Evolutionary conservation across 1,140 invertebrate species (phyloP).

Genomic region (Zaprionus inermis): DNA sequence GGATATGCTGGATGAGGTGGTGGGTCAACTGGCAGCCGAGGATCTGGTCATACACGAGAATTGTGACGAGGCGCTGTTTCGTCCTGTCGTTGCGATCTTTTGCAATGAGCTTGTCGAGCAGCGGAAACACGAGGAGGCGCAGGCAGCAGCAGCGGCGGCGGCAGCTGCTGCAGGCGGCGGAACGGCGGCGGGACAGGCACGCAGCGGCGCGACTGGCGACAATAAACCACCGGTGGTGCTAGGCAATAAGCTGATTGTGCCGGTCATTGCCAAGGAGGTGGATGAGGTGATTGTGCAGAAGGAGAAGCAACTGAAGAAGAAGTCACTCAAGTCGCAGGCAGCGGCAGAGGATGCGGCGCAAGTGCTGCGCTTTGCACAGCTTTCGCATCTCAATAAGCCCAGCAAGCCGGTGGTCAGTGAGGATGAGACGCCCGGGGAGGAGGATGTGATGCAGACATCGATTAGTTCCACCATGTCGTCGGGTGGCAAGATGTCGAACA

Average conservation of each 20-base stretch:
- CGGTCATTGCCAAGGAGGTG: constrained; percentile 80
- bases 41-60: constrained; percentile 86
- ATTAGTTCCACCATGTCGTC: constrained; percentile 30
- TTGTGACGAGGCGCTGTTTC: constrained; percentile 87
- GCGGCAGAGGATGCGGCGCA: constrained; percentile 60
- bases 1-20: constrained; percentile 84
- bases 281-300: constrained; percentile 84
- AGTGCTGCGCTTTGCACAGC: constrained; percentile 56
- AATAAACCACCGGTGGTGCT: constrained; percentile 68
- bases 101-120: constrained; percentile 67
- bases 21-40: constrained; percentile 79
- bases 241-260: constrained; percentile 77
- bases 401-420: constrained; percentile 39
- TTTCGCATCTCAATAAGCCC: constrained; percentile 67
- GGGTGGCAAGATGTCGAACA: constrained; percentile 31
- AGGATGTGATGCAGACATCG: constrained; percentile 33
- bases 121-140: constrained; percentile 43
- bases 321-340: constrained; percentile 84
- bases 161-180: constrained; percentile 6
- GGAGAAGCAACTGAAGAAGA: constrained; percentile 58
- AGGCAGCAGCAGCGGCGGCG: background rate
- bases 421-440: constrained; percentile 37
- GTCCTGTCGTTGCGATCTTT: constrained; percentile 86
- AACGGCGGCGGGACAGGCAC: constrained; percentile 16
- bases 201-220: background rate